Evolutionary conservation across 2,797 vertebrate genomes (phyloP), one percentile per base, ranked within the genome.

Genomic region (Dicrostonyx torquatus): DNA sequence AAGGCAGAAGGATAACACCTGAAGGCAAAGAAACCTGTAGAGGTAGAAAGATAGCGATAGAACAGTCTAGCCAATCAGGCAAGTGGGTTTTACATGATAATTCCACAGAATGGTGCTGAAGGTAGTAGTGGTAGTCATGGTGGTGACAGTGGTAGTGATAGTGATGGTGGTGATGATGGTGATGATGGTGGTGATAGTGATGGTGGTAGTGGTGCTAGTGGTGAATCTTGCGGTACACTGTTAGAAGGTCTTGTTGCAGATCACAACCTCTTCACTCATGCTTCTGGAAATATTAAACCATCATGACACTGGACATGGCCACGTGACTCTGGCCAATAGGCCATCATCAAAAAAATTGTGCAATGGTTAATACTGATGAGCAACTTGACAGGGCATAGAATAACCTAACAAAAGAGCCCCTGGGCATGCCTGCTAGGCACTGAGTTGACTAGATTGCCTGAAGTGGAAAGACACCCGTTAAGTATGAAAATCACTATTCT

Each of bases 1-100:
- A 26, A 84, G 64, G 11, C 60, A 95, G 60, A 45, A 12, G 6
- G 45, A 55, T 4, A 66, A 78, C 77, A 10, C 26, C 4, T 79
- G 14, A 14, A 34, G 4, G 40, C 15, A 34, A 92, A 64, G 10
- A 90, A 12, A 20, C 7, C 9, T 12, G 2, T 18, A 62, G 55
- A 91, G 64, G 24, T n/a, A 78, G 60, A 37, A 62, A 9, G 8
- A 34, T 34, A 13, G 14, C 7, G 29, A 64, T 6, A 20, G 76
- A 48, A 92, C 37, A 75, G n/a, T 83, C 90, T 90, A 34, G 43
- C 43, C 82, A 50, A n/a, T 84, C 18, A 62, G 62, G 60, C 68
- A 48, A 26, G 29, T 0, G 40, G 72, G 58, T 40, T 93, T 96
- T 83, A 72, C 50, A 77, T 60, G 34, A 92, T 73, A 45, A 82